Evolutionary conservation across 2,113 vertebrate genomes (phyloP).

Genomic region (Pyxicephalus adspersus): DNA sequence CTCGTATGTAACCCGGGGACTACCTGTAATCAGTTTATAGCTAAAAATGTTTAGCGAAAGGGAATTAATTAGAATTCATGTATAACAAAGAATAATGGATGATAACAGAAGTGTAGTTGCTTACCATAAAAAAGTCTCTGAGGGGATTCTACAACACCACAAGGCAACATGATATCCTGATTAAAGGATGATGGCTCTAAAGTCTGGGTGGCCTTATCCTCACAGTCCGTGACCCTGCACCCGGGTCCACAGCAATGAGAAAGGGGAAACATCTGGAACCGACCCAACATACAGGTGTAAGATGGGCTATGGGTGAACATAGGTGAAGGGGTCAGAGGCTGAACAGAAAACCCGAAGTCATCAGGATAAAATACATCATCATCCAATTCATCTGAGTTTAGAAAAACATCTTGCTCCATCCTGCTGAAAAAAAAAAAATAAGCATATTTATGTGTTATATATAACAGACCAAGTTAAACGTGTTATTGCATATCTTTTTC

Average conservation of each 20-base stretch:
- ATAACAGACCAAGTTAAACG: too few species aligned
- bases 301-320: constrained; percentile 77
- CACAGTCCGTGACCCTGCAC: constrained; percentile 73
- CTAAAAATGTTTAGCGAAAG: too few species aligned
- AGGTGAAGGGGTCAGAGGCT: constrained; percentile 75
- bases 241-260: constrained; percentile 81
- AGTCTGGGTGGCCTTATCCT: constrained; percentile 84
- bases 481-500: too few species aligned
- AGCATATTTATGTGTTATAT: too few species aligned
- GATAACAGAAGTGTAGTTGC: constrained; percentile 36
- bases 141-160: constrained; percentile 80
- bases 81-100: not conserved
- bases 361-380: constrained; percentile 82
- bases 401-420: constrained; percentile 74
- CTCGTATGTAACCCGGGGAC: too few species aligned
- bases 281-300: constrained; percentile 74
- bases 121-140: constrained; percentile 84
- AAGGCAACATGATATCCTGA: constrained; percentile 82
- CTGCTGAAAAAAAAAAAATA: not conserved
- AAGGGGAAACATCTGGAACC: constrained; percentile 78
- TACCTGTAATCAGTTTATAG: too few species aligned
- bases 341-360: constrained; percentile 73
- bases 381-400: constrained; percentile 75
- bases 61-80: too few species aligned
- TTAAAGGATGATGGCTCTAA: constrained; percentile 77